Percentiles rank a stretch among this genome's conserved stretches.
phyloP scores from a whole-genome alignment of 2,888 invertebrate genomes.

The Bimastos eiseni region DNA sequence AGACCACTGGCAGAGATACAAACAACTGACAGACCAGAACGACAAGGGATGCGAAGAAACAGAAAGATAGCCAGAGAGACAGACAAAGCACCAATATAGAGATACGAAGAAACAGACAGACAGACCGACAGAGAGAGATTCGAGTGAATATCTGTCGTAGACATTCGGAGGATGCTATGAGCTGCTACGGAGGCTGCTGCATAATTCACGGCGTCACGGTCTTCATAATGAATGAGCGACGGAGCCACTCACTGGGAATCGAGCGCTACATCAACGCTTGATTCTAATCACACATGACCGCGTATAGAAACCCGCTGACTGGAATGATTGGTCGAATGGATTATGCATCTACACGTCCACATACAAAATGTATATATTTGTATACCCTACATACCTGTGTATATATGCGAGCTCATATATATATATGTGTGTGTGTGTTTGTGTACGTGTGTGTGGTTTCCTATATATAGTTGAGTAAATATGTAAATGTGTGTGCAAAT shows the following conservation, averaged over 20 bases:
- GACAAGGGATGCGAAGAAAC: no score
- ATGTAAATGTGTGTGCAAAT: no score
- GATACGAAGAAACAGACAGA: no score
- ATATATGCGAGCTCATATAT: background rate
- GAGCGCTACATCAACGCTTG: background rate
- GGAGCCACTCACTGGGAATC: background rate
- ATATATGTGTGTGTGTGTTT: background rate
- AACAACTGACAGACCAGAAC: no score
- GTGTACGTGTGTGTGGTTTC: background rate
- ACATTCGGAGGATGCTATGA: constrained; percentile 13
- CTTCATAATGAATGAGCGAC: constrained; percentile 13
- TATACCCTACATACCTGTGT: background rate
- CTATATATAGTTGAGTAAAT: background rate
- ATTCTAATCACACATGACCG: constrained; percentile 13
- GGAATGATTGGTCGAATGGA: background rate
- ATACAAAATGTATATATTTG: background rate
- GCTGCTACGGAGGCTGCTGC: background rate
- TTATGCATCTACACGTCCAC: background rate
- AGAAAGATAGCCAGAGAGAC: no score
- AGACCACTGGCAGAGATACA: no score
- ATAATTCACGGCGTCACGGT: constrained; percentile 2
- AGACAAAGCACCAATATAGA: no score
- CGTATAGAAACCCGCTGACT: constrained; percentile 6
- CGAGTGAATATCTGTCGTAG: no score
- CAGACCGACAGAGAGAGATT: no score